Base-by-base conservation (phyloP, 2,888 invertebrate genomes). In the Pardosa pseudoannulata region DNA sequence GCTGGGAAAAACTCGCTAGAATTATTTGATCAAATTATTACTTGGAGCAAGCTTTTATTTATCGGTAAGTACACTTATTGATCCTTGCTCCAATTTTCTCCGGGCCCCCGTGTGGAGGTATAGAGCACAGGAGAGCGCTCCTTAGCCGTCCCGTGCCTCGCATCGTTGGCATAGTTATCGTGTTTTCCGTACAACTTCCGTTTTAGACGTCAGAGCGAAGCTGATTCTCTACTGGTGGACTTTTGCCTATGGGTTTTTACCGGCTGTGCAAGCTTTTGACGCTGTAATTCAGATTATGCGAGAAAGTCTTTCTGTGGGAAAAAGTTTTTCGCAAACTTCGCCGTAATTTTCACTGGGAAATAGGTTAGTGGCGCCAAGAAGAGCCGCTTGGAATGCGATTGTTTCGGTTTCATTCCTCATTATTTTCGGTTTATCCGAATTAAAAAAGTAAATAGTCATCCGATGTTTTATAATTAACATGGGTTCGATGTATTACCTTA, bases 141-240 rank as follows among this genome's bases (percentile, higher is more conserved):
- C n/a, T 31, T 36, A 11, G 29, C 64, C 73, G 83, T 78, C 83
- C 83, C 76, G 67, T 85, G 83, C 90, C 91, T 91, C 89, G 91
- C 91, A 91, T 91, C 91, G 90, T 90, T 91, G 90, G 90, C 90
- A 91, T 91, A 90, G 90, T 91, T 91, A 91, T 90, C 91, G 91
- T 91, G 90, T 89, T 91, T 89, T 88, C 89, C 89, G 89, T 89
- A 89, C 89, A 90, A 91, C 91, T 91, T 91, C 91, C 91, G 91
- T 90, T 85, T 78, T 71, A 82, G 75, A 76, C 75, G 78, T 78
- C 83, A 78, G 72, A 78, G 68, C 46, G 50, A 28, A 27, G 36
- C 70, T 70, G 36, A 41, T 19, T 70, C 70, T 41, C 41, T 39
- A 41, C 23, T 70, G 68, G 70, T 70, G 70, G 70, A 70, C 70